Base-by-base conservation (phyloP, 2,797 vertebrate genomes). In the Brachymystax lenok region DNA sequence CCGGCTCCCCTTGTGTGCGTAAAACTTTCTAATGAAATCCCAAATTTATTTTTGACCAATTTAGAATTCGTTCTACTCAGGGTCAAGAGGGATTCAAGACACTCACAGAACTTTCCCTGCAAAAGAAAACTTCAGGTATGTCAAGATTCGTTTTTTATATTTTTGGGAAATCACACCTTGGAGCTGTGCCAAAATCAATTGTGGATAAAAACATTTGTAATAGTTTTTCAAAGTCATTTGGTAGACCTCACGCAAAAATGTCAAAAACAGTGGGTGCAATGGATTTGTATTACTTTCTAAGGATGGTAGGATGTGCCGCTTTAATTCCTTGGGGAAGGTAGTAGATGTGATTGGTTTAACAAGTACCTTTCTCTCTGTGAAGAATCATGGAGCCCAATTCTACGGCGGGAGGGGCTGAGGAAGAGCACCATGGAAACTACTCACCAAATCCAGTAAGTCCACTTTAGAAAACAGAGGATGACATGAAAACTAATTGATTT, bases 301-400 rank as follows among this genome's bases (percentile, higher is more conserved):
- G 10, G 40, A 79, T 80, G 24, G 50, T 35, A 80, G 77, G 75
- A 66, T 74, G 77, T 75, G 72, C 71, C 0, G 64, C 80, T 85
- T 77, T 71, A 73, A 77, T 75, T 83, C 73, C 80, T 5, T 73
- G 77, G 81, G 80, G 74, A 75, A 30, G 50, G 78, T 84, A 74
- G 80, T 84, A 74, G 87, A 88, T 92, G 89, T 91, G 88, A 88
- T 90, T 87, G 88, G 86, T 88, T 89, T 92, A 91, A 93, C 87
- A 89, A 92, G 88, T 90, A 82, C 86, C 82, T 89, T 92, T 90
- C 88, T 89, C 79, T 86, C 79, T 91, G 83, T 88, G 85, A 91
- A 91, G 91, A 94, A 92, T 78, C 85, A 98, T 97, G 96, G 96
- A 96, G 85, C 88, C 90, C 83, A 95, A 93, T 79, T 87, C 93